Evolutionary conservation across 2,797 vertebrate species (phyloP).

Genomic region (Leucoraja ocellata): DNA sequence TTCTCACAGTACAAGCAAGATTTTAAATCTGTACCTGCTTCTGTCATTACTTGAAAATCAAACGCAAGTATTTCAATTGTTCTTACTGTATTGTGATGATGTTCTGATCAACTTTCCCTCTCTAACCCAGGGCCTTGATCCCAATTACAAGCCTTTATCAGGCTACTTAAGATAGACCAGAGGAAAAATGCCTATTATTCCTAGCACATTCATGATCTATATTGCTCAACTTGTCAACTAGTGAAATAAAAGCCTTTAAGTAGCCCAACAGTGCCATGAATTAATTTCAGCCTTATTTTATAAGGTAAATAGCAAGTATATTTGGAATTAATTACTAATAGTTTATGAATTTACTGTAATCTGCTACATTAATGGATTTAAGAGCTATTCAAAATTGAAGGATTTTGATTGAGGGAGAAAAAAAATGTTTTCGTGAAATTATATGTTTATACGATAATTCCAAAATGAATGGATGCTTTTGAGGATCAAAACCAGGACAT

Average conservation of each 20-base stretch:
- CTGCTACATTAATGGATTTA: neutral
- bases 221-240: neutral
- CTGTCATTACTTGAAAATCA: neutral
- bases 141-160: neutral
- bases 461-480: neutral
- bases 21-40: neutral
- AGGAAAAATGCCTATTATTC: neutral
- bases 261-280: neutral
- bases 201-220: neutral
- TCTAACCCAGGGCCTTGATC: neutral
- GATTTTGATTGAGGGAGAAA: neutral
- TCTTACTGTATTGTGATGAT: too few species aligned
- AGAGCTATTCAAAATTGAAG: neutral
- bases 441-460: neutral
- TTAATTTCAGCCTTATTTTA: neutral
- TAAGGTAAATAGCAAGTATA: neutral
- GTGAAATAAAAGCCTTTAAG: neutral
- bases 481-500: neutral
- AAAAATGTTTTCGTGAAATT: neutral
- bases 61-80: neutral
- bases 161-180: neutral
- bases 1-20: neutral
- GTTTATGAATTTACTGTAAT: neutral
- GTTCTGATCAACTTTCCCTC: neutral
- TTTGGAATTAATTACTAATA: neutral